Evolutionary conservation across 2,888 invertebrate species (phyloP), one percentile per base, ranked within the genome.

Genomic region (Linnaemya vulpina): DNA sequence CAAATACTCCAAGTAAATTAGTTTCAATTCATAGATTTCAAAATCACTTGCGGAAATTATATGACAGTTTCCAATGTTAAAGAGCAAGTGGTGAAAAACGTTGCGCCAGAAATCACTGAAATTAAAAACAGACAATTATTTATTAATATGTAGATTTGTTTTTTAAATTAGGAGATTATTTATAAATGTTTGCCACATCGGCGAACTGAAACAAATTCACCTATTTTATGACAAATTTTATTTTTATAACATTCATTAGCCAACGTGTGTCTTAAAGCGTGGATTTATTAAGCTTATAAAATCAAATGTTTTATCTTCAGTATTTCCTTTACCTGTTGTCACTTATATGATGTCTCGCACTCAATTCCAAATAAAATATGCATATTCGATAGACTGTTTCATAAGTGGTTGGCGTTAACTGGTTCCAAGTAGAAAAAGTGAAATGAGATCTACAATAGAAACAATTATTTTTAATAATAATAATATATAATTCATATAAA

Each of bases 311-410:
- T n/a, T n/a, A 30, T 30, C 2, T 30, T 30, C 30, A 30, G 5
- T 30, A 30, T 5, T 30, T 30, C 30, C 30, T 43, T 13, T 73
- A 62, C 62, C 73, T 74, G 60, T 62, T 51, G 25, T 40, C 46
- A 17, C 10, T 77, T 40, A 60, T 49, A 60, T 60, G 15, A 17
- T 49, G 46, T 63, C 20, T 30, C 3, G 51, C 17, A 25, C 53
- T 71, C 15, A 79, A 35, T 25, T 83, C 83, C 53, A 83, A 75
- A 55, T 62, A 83, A 4, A 83, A 63, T 5, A 78, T 30, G 17
- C 74, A 79, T 9, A 83, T 68, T 7, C 78, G 40, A 49, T 38
- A 83, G 22, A 70, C 63, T 5, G 74, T 62, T 40, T 63, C 63
- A 65, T 63, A 78, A 55, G 78, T 74, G 25, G 10, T 40, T 8